A percentile compares a stretch with the other conserved stretches of the same genome.
Conservation (phyloP, 2,113 vertebrate genomes). For the Poicephalus meyeri region DNA sequence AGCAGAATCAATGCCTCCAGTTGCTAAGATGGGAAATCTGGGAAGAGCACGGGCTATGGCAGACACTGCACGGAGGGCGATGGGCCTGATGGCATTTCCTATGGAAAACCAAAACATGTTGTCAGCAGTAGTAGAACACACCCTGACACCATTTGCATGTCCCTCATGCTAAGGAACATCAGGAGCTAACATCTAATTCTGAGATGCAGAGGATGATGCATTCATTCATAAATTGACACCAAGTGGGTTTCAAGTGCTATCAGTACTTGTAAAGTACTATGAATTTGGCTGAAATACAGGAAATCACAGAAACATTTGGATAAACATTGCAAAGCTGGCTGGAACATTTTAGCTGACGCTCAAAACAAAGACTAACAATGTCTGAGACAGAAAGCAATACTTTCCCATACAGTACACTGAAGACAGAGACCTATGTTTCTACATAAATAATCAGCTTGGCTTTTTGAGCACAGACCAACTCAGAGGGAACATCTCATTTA, state of each 20-base stretch:
- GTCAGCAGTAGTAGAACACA: background rate
- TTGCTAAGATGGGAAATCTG: slow-evolving; percentile 89
- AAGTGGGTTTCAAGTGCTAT: background rate
- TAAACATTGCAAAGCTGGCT: background rate
- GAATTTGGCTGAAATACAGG: background rate
- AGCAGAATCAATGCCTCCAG: slow-evolving; percentile 95
- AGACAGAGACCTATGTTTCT: background rate
- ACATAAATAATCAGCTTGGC: background rate
- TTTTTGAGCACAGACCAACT: background rate
- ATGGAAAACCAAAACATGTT: background rate
- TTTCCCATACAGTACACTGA: background rate
- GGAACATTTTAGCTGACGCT: slow-evolving; percentile 25
- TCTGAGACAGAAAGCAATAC: background rate
- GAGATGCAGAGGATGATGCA: background rate
- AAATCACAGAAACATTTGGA: background rate
- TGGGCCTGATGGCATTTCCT: slow-evolving; percentile 93
- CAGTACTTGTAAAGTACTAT: background rate
- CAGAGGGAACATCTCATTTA: background rate
- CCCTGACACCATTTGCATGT: background rate
- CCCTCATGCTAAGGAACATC: background rate
- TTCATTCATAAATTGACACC: background rate
- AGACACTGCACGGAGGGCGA: slow-evolving; percentile 87
- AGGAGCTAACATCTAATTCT: background rate
- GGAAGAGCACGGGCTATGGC: slow-evolving; percentile 85
- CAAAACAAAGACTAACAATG: slow-evolving; percentile 19